A percentile compares a stretch with the other conserved stretches of the same genome.
Conservation (phyloP, 2,797 vertebrate species). For the Mus spretus region DNA sequence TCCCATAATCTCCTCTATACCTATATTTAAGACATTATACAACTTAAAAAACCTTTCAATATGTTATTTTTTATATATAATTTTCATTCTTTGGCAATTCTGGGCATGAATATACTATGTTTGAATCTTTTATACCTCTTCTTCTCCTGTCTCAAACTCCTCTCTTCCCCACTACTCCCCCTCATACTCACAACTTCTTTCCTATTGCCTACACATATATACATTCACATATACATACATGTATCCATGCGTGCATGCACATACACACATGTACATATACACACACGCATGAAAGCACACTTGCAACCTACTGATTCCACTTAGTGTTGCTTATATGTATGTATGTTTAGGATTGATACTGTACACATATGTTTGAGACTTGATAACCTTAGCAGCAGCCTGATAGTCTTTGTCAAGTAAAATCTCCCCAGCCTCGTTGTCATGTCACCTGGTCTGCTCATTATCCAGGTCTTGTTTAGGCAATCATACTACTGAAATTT, state of each 20-base stretch:
- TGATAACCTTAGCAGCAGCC: background rate
- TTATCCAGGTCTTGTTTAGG: background rate
- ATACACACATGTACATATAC: accelerated
- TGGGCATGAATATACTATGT: background rate
- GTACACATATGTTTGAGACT: background rate
- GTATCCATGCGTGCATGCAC: background rate
- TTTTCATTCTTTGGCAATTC: background rate
- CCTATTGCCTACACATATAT: no score
- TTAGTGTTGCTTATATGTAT: background rate
- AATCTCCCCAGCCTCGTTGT: background rate
- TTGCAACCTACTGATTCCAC: background rate
- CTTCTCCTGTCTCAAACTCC: background rate
- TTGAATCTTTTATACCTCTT: background rate
- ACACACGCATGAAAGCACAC: no score
- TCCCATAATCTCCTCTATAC: constrained; percentile 11
- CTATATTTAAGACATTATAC: constrained; percentile 16
- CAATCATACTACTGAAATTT: background rate
- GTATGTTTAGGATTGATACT: background rate
- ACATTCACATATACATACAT: background rate
- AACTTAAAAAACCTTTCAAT: background rate
- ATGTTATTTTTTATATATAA: background rate
- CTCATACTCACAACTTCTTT: background rate
- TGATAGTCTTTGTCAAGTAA: background rate
- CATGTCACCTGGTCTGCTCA: no score
- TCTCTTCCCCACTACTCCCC: background rate